phyloP scores from a whole-genome alignment of 2,888 invertebrate species.

The Pyralis farinalis region DNA sequence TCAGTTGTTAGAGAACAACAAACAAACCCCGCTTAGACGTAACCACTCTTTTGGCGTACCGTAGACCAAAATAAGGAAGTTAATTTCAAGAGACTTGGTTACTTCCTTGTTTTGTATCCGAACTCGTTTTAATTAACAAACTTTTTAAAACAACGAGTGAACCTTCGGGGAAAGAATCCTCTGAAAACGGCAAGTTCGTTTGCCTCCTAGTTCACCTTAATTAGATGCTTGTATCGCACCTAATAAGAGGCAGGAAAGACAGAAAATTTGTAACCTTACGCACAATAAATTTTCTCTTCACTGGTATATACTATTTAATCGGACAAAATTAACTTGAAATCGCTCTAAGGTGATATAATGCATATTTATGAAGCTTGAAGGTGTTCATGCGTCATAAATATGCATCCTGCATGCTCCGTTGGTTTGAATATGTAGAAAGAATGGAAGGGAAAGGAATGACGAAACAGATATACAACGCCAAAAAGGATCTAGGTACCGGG shows the following conservation, averaged over 20 bases:
- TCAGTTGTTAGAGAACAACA: slow-evolving; percentile 1
- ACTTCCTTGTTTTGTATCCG: slow-evolving; percentile 41
- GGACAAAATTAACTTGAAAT: too few species aligned
- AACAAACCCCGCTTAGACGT: not conserved
- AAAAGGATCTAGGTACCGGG: too few species aligned
- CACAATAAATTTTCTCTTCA: too few species aligned
- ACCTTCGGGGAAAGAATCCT: slow-evolving; percentile 16
- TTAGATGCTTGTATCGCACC: not conserved
- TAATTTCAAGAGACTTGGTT: slow-evolving; percentile 20
- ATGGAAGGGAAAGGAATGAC: too few species aligned
- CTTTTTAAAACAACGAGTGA: slow-evolving; percentile 44
- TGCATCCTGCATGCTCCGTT: too few species aligned
- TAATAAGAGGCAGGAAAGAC: not conserved
- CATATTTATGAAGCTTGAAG: too few species aligned
- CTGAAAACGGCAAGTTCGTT: not conserved
- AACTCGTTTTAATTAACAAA: slow-evolving; percentile 58
- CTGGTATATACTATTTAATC: slow-evolving; percentile 24
- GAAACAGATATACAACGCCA: too few species aligned
- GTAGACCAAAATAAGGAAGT: slow-evolving; percentile 18
- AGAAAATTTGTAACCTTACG: too few species aligned
- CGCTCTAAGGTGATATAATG: too few species aligned
- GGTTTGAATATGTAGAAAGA: too few species aligned
- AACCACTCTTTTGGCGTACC: slow-evolving; percentile 1
- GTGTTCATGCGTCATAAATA: too few species aligned
- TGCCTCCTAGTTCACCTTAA: not conserved